Evolutionary conservation across 2,797 vertebrate genomes (phyloP), one percentile per base, ranked within the genome.

Genomic region (Gobio occitaniae): DNA sequence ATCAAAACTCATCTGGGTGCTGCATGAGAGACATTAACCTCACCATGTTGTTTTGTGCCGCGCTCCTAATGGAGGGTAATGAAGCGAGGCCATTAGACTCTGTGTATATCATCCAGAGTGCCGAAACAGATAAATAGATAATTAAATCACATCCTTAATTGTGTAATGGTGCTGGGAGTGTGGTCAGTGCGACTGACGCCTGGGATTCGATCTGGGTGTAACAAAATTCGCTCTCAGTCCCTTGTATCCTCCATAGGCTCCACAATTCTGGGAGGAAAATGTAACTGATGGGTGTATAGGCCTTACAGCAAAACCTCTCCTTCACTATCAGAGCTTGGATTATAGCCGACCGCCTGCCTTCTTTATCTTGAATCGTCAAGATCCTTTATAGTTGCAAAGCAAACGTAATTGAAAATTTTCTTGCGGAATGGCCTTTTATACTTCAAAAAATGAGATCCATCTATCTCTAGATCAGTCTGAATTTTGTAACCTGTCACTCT

Each of bases 71-170:
- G 90, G 87, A 88, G 80, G 88, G 88, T 90, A 90, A 89, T 90
- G 90, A 87, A 88, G 90, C 87, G 82, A 84, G 82, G 82, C 84
- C 82, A 87, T 80, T 82, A 88, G 87, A 84, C 76, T 84, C 80
- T 89, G 84, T 90, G 84, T 88, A 87, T 83, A 88, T 83, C 85
- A 87, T 81, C 84, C 77, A 19, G 82, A 88, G 86, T 71, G 82
- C 86, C 85, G 85, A 89, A 89, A 84, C 87, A 86, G 87, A 90
- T 89, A 89, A 89, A 90, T 87, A 89, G 88, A 90, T 89, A 89
- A 90, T 90, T 89, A 89, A 89, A 90, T 90, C 84, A 89, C 68
- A 70, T 65, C 70, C 86, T 81, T 89, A 89, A 89, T 90, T 89
- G 88, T 48, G 70, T 86, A 88, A 86, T 83, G 82, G 86, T 80